Evolutionary conservation across 2,113 vertebrate genomes (phyloP).

Genomic region (Vombatus ursinus): DNA sequence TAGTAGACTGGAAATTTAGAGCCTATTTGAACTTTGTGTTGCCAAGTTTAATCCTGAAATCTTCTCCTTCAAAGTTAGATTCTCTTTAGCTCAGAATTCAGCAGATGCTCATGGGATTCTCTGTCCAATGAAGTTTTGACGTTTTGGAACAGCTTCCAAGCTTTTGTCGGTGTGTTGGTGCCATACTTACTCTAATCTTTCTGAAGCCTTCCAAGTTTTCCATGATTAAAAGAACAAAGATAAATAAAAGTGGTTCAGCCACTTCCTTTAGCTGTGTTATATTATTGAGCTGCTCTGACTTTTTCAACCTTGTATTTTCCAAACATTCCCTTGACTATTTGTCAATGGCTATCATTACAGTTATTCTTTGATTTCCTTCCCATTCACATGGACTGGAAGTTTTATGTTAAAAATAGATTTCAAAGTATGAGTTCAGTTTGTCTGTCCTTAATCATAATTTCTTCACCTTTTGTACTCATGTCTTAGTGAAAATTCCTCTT

Average conservation of each 20-base stretch:
- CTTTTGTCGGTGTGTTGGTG: conserved; percentile 43
- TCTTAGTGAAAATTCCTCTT: not conserved
- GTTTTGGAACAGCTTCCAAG: conserved; percentile 23
- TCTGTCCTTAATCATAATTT: conserved; percentile 41
- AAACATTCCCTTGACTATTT: conserved; percentile 9
- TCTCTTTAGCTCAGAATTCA: not conserved
- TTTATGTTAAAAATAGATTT: conserved; percentile 17
- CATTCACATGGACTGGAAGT: not conserved
- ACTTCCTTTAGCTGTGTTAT: conserved; percentile 36
- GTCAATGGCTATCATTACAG: not conserved
- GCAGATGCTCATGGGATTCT: not conserved
- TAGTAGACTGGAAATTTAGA: not conserved
- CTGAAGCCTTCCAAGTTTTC: conserved; percentile 25
- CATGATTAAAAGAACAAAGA: conserved; percentile 35
- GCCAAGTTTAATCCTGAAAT: conserved; percentile 1
- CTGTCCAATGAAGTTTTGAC: conserved; percentile 11
- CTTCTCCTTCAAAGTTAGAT: conserved; percentile 16
- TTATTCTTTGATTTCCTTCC: not conserved
- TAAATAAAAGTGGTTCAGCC: conserved; percentile 1
- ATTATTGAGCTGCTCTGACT: conserved; percentile 4
- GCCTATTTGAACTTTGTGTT: not conserved
- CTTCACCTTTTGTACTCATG: conserved; percentile 33
- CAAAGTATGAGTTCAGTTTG: not conserved
- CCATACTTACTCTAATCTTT: conserved; percentile 41
- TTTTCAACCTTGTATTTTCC: not conserved